Evolutionary conservation across 1,140 invertebrate genomes (phyloP), one percentile per base, ranked within the genome.

Genomic region (Drosophila repleta): DNA sequence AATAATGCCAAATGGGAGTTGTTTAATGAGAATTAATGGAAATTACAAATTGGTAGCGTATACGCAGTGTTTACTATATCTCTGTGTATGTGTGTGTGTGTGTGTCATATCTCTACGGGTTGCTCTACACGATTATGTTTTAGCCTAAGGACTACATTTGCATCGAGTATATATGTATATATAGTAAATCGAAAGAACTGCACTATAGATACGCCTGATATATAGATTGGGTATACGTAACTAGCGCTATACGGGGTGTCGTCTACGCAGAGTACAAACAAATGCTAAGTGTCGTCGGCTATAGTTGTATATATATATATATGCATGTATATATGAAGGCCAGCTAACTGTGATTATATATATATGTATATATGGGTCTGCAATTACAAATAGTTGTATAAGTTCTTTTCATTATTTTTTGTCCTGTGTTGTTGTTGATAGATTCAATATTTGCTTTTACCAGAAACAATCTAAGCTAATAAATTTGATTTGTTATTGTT

Each of bases 1-100:
- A 84, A 84, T 87, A 84, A 87, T 81, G 74, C 53, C 69, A 67
- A 63, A 43, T 56, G 62, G 68, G 56, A 61, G 45, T 65, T 62
- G 15, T 24, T 58, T 71, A 71, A 66, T 66, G 62, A 66, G 68
- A 57, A 71, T 58, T 71, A 65, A 71, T 62, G 48, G 26, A 48
- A 35, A 35, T 35, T 35, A 35, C 32, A 35, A 43, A 39, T 29
- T 29, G 13, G 58, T 10, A 62, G 7, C 24, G 17, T 51, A 41
- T 41, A 51, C 24, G n/a, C 7, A 26, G 24, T 56, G 17, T 37
- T 32, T 20, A 60, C 56, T 57, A 43, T 57, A 13, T 48, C 43
- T 37, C 18, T 48, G 46, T 26, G 26, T 46, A 26, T 29, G 43
- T 58, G 15, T 49, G 58, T 37, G 45, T 49, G 48, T 26, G 26